phyloP scores from a whole-genome alignment of 2,113 vertebrate genomes.

The Madoqua kirkii region DNA sequence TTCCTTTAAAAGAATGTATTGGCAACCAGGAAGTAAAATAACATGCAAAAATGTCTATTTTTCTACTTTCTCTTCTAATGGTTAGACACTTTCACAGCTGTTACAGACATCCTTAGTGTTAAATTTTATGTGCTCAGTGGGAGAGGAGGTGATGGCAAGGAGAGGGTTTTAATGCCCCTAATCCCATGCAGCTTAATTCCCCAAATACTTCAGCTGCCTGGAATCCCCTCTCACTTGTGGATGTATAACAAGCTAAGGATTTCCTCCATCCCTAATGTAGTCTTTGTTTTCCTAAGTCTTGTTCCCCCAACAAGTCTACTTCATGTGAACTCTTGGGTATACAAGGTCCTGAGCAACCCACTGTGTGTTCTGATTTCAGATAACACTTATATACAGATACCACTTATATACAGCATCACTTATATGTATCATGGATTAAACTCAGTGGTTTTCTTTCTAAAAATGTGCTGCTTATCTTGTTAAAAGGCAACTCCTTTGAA shows the following conservation, averaged over 20 bases:
- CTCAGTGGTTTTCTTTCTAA: not conserved
- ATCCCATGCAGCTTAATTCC: constrained; percentile 32
- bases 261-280: not conserved
- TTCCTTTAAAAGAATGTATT: not conserved
- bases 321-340: constrained; percentile 13
- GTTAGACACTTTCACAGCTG: not conserved
- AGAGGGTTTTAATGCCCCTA: not conserved
- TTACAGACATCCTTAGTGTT: not conserved
- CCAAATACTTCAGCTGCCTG: constrained; percentile 29
- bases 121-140: not conserved
- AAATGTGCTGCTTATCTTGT: not conserved
- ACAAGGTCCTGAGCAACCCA: not conserved
- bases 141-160: not conserved
- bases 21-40: not conserved
- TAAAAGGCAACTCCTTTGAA: not conserved
- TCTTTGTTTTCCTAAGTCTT: constrained; percentile 9
- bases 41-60: not conserved
- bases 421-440: not conserved
- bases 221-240: not conserved
- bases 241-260: not conserved
- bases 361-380: not conserved
- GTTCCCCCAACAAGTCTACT: not conserved
- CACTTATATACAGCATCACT: not conserved
- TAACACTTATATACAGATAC: not conserved
- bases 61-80: not conserved